phyloP scores from a whole-genome alignment of 2,797 vertebrate species.

The Ficedula albicollis region DNA sequence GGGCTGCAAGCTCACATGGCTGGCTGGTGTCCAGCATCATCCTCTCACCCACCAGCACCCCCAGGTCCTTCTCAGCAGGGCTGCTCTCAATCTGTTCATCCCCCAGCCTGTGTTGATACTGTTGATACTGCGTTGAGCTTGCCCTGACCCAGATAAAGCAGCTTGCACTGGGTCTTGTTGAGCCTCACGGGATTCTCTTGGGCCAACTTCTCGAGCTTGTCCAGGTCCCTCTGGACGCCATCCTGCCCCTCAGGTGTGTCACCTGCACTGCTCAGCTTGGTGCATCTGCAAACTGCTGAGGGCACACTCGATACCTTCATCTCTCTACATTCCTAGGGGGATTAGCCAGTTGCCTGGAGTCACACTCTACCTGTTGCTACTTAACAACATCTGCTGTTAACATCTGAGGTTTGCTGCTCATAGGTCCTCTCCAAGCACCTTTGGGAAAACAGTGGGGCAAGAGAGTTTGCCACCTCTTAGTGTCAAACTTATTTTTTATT shows the following conservation, averaged over 20 bases:
- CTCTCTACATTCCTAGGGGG: not conserved
- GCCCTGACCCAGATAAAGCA: not conserved
- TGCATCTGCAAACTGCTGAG: not conserved
- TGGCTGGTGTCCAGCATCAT: not conserved
- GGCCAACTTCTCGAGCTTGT: not conserved
- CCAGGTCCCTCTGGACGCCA: not conserved
- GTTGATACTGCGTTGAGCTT: too few relatives aligned
- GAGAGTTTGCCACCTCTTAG: not conserved
- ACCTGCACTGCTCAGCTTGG: not conserved
- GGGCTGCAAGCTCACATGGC: too few relatives aligned
- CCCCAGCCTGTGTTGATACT: not conserved
- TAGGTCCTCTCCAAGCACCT: not conserved
- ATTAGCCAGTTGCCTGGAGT: not conserved
- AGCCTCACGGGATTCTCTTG: not conserved
- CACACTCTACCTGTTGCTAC: not conserved
- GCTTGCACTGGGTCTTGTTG: not conserved
- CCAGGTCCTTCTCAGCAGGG: not conserved
- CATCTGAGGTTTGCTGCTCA: not conserved
- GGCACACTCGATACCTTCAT: not conserved
- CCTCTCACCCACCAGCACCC: not conserved
- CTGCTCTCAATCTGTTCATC: accelerated
- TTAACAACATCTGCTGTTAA: not conserved
- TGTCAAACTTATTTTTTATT: not conserved
- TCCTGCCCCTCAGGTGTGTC: not conserved
- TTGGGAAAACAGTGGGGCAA: not conserved